A percentile compares a stretch with the other conserved stretches of the same genome.
Conservation (phyloP, 1,140 invertebrate genomes). For the Ctenoplectra terminalis region DNA sequence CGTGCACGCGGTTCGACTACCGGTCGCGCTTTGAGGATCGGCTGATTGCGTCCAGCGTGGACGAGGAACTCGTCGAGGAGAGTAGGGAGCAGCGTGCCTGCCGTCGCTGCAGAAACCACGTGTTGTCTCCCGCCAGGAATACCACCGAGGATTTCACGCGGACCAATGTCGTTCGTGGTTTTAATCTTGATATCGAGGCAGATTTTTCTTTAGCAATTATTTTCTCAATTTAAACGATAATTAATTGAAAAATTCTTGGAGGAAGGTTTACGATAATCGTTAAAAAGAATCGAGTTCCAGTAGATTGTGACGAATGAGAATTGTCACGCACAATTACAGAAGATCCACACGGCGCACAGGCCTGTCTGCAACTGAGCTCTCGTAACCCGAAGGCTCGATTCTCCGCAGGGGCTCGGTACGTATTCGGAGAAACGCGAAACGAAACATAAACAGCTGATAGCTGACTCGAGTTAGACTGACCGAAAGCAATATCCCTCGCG, state of each 20-base stretch:
- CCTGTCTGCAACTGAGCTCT: background rate
- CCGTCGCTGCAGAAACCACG: slow-evolving; percentile 61
- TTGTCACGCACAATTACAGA: background rate
- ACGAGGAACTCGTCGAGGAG: slow-evolving; percentile 60
- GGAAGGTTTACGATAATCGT: background rate
- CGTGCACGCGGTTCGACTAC: slow-evolving; percentile 71
- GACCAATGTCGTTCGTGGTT: background rate
- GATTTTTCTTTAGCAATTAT: too few relatives aligned
- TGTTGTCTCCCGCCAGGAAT: slow-evolving; percentile 69
- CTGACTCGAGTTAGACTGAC: background rate
- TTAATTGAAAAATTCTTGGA: background rate
- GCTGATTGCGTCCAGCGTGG: slow-evolving; percentile 68
- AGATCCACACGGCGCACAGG: background rate
- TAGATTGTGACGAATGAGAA: too few relatives aligned
- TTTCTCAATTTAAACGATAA: too few relatives aligned
- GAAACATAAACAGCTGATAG: slow-evolving; percentile 4
- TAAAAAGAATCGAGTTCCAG: too few relatives aligned
- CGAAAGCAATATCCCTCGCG: background rate
- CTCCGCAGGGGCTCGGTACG: background rate
- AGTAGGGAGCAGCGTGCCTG: slow-evolving; percentile 65
- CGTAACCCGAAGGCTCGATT: background rate
- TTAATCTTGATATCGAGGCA: too few relatives aligned
- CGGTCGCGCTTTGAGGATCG: slow-evolving; percentile 71
- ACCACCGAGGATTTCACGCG: background rate
- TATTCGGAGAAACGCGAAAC: background rate